phyloP scores from a whole-genome alignment of 2,888 invertebrate species.

The Drosophila sordidula region DNA sequence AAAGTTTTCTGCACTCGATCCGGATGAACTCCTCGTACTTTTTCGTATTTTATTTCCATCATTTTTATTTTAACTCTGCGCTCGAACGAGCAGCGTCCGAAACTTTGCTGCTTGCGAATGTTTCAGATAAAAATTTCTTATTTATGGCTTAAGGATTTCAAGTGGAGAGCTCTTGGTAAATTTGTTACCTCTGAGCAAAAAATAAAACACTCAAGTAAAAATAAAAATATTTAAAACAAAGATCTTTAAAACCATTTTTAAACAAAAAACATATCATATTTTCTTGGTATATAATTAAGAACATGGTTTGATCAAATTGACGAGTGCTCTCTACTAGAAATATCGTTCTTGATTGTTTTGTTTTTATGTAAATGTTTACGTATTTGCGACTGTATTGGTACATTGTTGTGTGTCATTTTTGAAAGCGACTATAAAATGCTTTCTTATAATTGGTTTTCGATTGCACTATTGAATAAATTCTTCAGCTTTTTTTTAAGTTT shows the following conservation, averaged over 20 bases:
- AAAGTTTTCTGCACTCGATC: constrained; percentile 69
- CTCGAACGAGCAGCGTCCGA: constrained; percentile 70
- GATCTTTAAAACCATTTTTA: constrained; percentile 16
- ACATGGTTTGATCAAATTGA: background rate
- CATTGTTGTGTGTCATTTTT: constrained; percentile 33
- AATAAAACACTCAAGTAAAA: constrained; percentile 21
- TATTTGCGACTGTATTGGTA: constrained; percentile 17
- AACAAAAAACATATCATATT: background rate
- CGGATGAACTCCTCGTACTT: constrained; percentile 69
- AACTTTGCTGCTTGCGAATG: constrained; percentile 66
- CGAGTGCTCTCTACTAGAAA: background rate
- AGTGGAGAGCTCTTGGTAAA: constrained; percentile 53
- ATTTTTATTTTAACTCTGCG: constrained; percentile 71
- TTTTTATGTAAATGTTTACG: constrained; percentile 7
- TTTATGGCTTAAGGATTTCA: constrained; percentile 80
- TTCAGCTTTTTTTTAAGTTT: constrained; percentile 73
- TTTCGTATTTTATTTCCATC: constrained; percentile 79
- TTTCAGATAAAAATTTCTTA: constrained; percentile 80
- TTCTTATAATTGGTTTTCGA: constrained; percentile 80
- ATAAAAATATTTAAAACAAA: constrained; percentile 13
- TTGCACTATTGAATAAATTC: constrained; percentile 80
- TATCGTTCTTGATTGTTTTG: background rate
- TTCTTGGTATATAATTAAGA: background rate
- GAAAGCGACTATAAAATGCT: constrained; percentile 76
- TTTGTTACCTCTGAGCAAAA: constrained; percentile 34